Conservation (phyloP, 92 coral and sea anemone species). For the Porites cylindrica region DNA sequence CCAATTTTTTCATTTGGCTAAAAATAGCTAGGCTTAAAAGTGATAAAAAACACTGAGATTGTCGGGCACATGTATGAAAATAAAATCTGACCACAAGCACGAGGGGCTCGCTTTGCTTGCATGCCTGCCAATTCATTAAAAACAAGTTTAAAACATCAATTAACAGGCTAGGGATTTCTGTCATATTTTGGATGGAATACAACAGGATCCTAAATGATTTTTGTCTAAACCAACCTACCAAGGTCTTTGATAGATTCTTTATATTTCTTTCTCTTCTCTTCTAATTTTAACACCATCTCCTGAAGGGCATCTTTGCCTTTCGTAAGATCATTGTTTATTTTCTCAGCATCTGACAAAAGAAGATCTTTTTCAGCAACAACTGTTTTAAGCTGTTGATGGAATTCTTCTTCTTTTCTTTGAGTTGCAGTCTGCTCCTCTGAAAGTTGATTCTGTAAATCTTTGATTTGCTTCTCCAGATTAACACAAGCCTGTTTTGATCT, state of each 20-base stretch:
- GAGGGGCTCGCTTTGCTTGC: too few species aligned
- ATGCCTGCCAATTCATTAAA: too few species aligned
- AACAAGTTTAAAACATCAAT: too few species aligned
- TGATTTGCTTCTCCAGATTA: constrained; percentile 75
- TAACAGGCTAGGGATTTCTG: too few species aligned
- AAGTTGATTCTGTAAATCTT: constrained; percentile 68
- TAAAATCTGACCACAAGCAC: too few species aligned
- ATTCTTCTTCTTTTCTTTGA: constrained; percentile 62
- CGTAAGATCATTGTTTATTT: constrained; percentile 70
- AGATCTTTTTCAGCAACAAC: constrained; percentile 81
- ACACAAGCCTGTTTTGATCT: constrained; percentile 80
- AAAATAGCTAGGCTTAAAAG: too few species aligned
- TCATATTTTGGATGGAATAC: too few species aligned
- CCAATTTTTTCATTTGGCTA: too few species aligned
- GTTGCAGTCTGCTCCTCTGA: constrained; percentile 61
- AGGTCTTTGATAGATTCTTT: constrained; percentile 73
- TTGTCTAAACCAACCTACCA: constrained; percentile 60
- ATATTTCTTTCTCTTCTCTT: constrained; percentile 73
- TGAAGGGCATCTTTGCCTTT: constrained; percentile 83
- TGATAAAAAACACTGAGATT: too few species aligned
- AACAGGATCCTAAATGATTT: too few species aligned
- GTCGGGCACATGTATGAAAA: too few species aligned
- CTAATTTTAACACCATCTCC: constrained; percentile 66
- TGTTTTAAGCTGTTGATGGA: constrained; percentile 59
- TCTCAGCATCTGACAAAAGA: constrained; percentile 73